These are phyloP conservation scores for Morinoia aosen DNA, from an alignment of 2,888 invertebrate genomes.

Conservation along the genomic window DNA sequence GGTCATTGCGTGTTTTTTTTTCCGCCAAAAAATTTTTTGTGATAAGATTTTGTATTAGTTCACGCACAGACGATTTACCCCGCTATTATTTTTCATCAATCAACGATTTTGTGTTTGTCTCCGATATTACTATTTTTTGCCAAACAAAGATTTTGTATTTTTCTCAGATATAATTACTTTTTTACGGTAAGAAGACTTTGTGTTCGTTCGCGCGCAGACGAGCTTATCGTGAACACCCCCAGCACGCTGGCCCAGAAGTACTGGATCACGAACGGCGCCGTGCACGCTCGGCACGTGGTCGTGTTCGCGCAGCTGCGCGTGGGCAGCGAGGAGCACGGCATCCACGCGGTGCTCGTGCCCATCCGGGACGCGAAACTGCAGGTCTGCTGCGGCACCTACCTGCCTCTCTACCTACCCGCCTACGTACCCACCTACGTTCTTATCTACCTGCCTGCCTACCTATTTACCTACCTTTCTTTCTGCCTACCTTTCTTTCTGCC, in stretches of 20 bases:
- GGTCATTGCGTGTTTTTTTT: background rate
- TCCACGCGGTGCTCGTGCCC: slow-evolving; percentile 68
- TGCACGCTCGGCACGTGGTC: slow-evolving; percentile 68
- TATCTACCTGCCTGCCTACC: background rate
- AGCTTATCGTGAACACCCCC: slow-evolving; percentile 68
- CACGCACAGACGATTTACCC: too few relatives aligned
- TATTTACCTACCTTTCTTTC: too few relatives aligned
- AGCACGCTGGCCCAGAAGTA: slow-evolving; percentile 68
- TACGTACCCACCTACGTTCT: background rate
- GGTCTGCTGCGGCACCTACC: slow-evolving; percentile 44
- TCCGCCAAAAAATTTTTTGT: background rate
- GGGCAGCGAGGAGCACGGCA: slow-evolving; percentile 67
- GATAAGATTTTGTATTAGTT: background rate
- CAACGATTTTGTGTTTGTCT: too few relatives aligned
- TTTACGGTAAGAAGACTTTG: background rate
- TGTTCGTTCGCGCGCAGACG: slow-evolving; percentile 57
- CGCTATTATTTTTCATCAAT: background rate
- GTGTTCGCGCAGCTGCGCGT: slow-evolving; percentile 68
- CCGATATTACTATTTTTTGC: too few relatives aligned
- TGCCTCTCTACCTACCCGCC: background rate
- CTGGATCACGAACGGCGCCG: slow-evolving; percentile 69
- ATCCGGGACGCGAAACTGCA: slow-evolving; percentile 68
- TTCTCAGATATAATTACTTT: too few relatives aligned
- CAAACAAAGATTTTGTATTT: too few relatives aligned
- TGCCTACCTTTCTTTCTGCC: too few relatives aligned